Evolutionary conservation across 2,113 vertebrate species (phyloP), one percentile per base, ranked within the genome.

Genomic region (Pseudolaguvia tuberculata): DNA sequence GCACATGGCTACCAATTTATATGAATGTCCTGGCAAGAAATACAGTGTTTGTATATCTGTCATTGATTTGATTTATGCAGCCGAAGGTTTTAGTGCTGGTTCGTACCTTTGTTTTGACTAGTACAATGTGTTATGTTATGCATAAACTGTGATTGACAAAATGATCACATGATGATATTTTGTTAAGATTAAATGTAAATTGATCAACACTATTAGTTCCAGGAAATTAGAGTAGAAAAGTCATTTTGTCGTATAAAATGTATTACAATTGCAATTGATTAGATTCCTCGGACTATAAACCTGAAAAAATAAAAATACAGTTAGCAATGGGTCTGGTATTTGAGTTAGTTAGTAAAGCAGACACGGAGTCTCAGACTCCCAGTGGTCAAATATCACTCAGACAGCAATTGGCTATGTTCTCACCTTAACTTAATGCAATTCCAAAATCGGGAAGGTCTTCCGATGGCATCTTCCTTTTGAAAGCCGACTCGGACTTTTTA

Each of bases 371-470:
- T 69, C 48, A 67, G 67, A 70, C 67, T 48, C 55, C 56, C 70
- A 61, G 39, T n/a, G 70, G 56, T 61, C 29, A 61, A 72, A 72
- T 72, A 58, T 72, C 55, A 72, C 55, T 50, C 70, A 72, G 70
- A 47, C 56, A 72, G 56, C 6, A 14, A 70, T 17, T 15, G 20
- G 29, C 50, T 35, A 70, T n/a, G 29, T 70, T 72, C 42, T 72
- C 39, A 17, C n/a, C 70, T 47, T 58, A 72, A 72, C 70, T 72
- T 72, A 61, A 72, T 72, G 70, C 23, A 21, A 72, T 59, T 72
- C 70, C 56, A 72, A 61, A 72, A 72, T 50, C 27, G 18, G 13
- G 29, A 45, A 72, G 70, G 45, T 42, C 18, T 61, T 56, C 56
- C 27, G 56, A 50, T 45, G 42, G 25, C 56, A 29, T 72, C 70